phyloP scores from a whole-genome alignment of 2,888 invertebrate species.

The Odontocerum albicorne region DNA sequence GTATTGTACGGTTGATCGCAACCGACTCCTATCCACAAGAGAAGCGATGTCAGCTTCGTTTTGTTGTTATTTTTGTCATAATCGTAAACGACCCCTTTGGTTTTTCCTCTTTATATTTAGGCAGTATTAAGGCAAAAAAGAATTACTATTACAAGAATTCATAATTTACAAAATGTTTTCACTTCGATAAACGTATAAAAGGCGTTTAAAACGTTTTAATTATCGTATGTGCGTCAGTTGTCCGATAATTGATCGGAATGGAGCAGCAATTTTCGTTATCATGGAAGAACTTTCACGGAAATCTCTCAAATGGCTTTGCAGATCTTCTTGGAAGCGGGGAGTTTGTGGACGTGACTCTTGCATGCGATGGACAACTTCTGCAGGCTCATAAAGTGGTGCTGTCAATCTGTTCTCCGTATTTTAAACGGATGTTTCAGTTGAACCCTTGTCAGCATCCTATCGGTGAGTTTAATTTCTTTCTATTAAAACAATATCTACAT shows the following conservation, averaged over 20 bases:
- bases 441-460: slow-evolving; percentile 70
- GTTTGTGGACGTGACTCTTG: slow-evolving; percentile 64
- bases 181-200: too few relatives aligned
- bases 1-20: too few relatives aligned
- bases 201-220: not conserved
- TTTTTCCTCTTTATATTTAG: slow-evolving; percentile 8
- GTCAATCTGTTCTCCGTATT: slow-evolving; percentile 72
- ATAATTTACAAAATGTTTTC: too few relatives aligned
- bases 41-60: slow-evolving; percentile 30
- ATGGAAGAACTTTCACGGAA: slow-evolving; percentile 75
- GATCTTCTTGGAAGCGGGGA: slow-evolving; percentile 60
- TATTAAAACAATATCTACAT: not conserved
- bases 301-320: slow-evolving; percentile 67
- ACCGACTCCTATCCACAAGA: too few relatives aligned
- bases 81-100: slow-evolving; percentile 7
- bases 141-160: too few relatives aligned
- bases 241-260: slow-evolving; percentile 14
- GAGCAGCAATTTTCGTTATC: slow-evolving; percentile 63
- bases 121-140: too few relatives aligned
- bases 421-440: slow-evolving; percentile 67
- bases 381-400: slow-evolving; percentile 72
- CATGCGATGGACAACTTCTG: slow-evolving; percentile 65
- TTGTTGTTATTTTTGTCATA: slow-evolving; percentile 32
- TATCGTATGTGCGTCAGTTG: not conserved
- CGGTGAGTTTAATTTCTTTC: slow-evolving; percentile 43